Conservation (phyloP, 1,140 invertebrate species). For the Sarcophaga bullata region DNA sequence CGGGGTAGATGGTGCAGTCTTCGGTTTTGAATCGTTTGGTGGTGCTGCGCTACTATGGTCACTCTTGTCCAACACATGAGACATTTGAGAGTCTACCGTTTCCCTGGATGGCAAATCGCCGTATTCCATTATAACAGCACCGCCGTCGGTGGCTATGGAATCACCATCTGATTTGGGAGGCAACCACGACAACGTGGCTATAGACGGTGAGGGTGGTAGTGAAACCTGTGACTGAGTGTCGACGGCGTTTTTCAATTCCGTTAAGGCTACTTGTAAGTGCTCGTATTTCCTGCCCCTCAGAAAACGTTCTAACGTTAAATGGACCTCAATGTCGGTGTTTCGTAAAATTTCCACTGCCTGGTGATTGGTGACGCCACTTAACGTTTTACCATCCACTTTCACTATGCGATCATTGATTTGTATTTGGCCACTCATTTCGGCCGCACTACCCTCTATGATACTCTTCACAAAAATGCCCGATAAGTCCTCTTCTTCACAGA, state of each 20-base stretch:
- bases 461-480: slow-evolving; percentile 94
- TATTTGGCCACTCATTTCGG: slow-evolving; percentile 86
- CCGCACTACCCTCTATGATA: slow-evolving; percentile 90
- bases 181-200: slow-evolving; percentile 79
- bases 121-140: slow-evolving; percentile 67
- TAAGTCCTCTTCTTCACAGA: slow-evolving; percentile 84
- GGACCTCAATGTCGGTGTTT: slow-evolving; percentile 84
- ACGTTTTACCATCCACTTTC: slow-evolving; percentile 82
- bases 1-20: slow-evolving; percentile 43
- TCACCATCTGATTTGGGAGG: slow-evolving; percentile 69
- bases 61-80: slow-evolving; percentile 63
- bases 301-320: slow-evolving; percentile 85
- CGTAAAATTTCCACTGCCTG: slow-evolving; percentile 87
- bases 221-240: slow-evolving; percentile 69
- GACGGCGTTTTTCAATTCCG: slow-evolving; percentile 69
- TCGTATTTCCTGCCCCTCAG: slow-evolving; percentile 89
- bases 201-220: slow-evolving; percentile 76
- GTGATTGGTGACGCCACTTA: slow-evolving; percentile 88
- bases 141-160: slow-evolving; percentile 68
- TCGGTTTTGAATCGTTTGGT: neutral
- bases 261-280: slow-evolving; percentile 84
- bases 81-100: slow-evolving; percentile 72
- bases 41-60: slow-evolving; percentile 52
- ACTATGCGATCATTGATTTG: slow-evolving; percentile 93
- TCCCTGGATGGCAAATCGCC: slow-evolving; percentile 74